Base-by-base conservation (phyloP, 2,113 vertebrate genomes). In the Amphiprion percula region DNA sequence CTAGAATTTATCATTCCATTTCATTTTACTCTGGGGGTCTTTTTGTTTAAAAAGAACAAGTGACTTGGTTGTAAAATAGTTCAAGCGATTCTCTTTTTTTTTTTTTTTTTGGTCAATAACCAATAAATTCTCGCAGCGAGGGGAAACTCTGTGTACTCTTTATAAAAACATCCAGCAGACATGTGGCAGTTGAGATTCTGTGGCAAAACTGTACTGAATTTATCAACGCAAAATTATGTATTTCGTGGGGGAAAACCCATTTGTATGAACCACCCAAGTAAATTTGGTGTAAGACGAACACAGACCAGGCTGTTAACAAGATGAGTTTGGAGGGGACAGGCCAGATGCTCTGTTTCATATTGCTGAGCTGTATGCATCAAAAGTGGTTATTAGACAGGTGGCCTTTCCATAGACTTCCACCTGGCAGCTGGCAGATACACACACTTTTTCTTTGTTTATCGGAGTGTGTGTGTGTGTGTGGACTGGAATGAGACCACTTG, bases 311-410 rank as follows among this genome's bases (percentile, higher is more conserved):
- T 79, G 77, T 76, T 90, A 91, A 87, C 87, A 78, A 74, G 84
- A 85, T 88, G 55, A 79, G 74, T 72, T 78, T 60, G 74, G 61
- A 78, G 62, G 59, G 76, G 80, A 81, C 30, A 24, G 68, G 68
- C 70, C 88, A 90, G 87, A 85, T 90, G 88, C 80, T 90, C 54
- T 14, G 58, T 85, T 88, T 88, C 58, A 79, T 72, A 81, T 68
- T 64, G 66, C 82, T 71, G 86, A 87, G 80, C 72, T 75, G 59
- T 55, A 33, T 49, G 39, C 82, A 90, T 89, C 80, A 84, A 76
- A 77, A 88, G 69, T 49, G 23, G 68, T 84, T 87, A 92, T 90
- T 90, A 88, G 83, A 90, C 88, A 90, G 88, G 82, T 91, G 91
- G 88, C 90, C 79, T 90, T 91, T 88, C 75, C 75, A 68, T 61